Percentiles rank a stretch among this genome's conserved stretches.
These are phyloP conservation scores for Ditula angustiorana DNA, from an alignment of 2,888 invertebrate species.

Conservation along the genomic window DNA sequence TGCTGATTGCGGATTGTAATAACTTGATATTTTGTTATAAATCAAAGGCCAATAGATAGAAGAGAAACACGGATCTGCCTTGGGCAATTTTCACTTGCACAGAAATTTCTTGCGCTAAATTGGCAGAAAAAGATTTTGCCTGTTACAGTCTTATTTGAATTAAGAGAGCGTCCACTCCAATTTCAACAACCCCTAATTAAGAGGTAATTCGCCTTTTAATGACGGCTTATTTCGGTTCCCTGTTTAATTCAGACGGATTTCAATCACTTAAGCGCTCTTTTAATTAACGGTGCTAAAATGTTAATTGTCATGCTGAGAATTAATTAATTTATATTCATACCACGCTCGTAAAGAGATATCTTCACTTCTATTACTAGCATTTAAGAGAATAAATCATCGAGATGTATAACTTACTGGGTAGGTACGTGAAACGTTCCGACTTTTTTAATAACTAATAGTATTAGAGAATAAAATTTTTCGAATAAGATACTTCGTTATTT, in stretches of 20 bases:
- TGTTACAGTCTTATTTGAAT: conserved; percentile 36
- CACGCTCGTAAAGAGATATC: neutral
- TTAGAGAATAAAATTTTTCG: too few species aligned
- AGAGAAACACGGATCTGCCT: neutral
- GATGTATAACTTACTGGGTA: too few species aligned
- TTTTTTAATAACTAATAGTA: too few species aligned
- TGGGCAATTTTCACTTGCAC: conserved; percentile 12
- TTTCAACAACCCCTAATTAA: conserved; percentile 44
- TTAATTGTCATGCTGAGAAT: conserved; percentile 22
- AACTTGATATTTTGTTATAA: neutral
- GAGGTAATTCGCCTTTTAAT: conserved; percentile 46
- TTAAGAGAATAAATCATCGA: too few species aligned
- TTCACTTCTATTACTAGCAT: neutral
- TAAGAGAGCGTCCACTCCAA: conserved; percentile 35
- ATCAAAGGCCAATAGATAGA: neutral
- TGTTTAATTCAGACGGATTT: conserved; percentile 46
- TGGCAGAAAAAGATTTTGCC: conserved; percentile 29
- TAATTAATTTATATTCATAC: conserved; percentile 13
- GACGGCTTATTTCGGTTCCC: conserved; percentile 40
- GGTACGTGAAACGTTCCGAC: too few species aligned
- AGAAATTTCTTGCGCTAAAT: conserved; percentile 22
- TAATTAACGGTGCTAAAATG: conserved; percentile 38
- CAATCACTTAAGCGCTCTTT: conserved; percentile 44
- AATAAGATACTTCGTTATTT: too few species aligned
- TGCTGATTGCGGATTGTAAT: neutral